These are phyloP conservation scores for Turnix velox DNA, from an alignment of 2,113 vertebrate species.

Conservation along the genomic window DNA sequence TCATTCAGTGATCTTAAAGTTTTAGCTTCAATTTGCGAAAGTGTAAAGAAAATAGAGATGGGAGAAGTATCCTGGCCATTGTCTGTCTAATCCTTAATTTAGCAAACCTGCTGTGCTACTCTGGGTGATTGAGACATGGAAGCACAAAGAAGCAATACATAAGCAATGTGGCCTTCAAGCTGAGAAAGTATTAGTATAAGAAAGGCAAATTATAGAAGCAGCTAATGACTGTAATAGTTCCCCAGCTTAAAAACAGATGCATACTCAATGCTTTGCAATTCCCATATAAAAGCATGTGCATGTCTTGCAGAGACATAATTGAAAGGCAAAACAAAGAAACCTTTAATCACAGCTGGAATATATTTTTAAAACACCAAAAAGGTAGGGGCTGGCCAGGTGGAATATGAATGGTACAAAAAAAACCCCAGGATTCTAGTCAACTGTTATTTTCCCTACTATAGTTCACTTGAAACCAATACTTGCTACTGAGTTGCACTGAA, in stretches of 20 bases:
- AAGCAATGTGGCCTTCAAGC: background rate
- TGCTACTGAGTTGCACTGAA: background rate
- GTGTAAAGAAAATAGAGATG: background rate
- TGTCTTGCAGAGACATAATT: slow-evolving; percentile 4
- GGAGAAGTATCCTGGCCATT: background rate
- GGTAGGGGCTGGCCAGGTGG: background rate
- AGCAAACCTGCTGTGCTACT: background rate
- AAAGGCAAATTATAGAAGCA: slow-evolving; percentile 12
- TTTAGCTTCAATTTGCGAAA: background rate
- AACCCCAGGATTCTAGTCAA: background rate
- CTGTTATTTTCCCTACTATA: background rate
- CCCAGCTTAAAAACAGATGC: background rate
- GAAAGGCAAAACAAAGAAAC: slow-evolving; percentile 6
- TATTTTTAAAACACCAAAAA: background rate
- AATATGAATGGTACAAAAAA: background rate
- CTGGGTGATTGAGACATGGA: background rate
- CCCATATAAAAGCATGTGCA: background rate
- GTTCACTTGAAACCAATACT: background rate
- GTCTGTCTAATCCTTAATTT: background rate
- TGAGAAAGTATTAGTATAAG: background rate
- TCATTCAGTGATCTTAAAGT: background rate
- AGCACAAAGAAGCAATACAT: background rate
- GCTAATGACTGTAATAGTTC: slow-evolving; percentile 10
- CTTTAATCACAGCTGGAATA: background rate
- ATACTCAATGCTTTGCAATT: slow-evolving; percentile 3